Conservation (phyloP, 2,797 vertebrate genomes). For the Anolis apletophallus region DNA sequence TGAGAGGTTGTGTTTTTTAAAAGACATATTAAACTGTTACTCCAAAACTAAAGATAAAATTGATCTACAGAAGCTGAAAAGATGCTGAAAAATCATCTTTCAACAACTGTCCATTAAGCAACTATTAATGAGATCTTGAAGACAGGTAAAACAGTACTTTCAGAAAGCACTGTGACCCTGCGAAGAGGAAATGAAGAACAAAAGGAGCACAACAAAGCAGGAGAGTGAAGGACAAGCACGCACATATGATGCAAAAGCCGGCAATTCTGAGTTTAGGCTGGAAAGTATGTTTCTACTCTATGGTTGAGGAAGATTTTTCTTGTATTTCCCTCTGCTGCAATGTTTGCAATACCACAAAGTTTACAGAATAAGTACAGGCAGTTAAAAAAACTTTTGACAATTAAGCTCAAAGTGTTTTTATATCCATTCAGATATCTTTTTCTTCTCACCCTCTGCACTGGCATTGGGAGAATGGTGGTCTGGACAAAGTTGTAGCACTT, state of each 20-base stretch:
- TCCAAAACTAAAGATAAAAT: not conserved
- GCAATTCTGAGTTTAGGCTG: not conserved
- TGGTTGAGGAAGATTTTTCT: not conserved
- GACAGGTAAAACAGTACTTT: not conserved
- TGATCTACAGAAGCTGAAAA: not conserved
- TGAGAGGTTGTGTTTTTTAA: not conserved
- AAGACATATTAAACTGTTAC: not conserved
- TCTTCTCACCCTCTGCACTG: too few relatives aligned
- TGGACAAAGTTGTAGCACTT: too few relatives aligned
- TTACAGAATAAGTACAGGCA: not conserved
- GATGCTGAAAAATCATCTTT: not conserved
- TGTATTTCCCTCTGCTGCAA: not conserved
- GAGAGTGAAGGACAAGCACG: not conserved
- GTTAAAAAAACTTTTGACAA: too few relatives aligned
- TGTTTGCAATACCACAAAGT: not conserved
- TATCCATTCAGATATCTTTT: too few relatives aligned
- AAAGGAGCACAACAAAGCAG: not conserved
- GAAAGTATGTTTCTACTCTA: too few relatives aligned
- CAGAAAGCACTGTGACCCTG: not conserved
- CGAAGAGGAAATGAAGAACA: too few relatives aligned
- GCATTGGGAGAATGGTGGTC: too few relatives aligned
- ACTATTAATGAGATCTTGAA: not conserved
- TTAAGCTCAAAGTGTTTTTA: too few relatives aligned
- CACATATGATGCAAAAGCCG: not conserved
- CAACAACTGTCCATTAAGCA: not conserved